Evolutionary conservation across 2,797 vertebrate genomes (phyloP), one percentile per base, ranked within the genome.

Genomic region (Enteromius fasciolatus): DNA sequence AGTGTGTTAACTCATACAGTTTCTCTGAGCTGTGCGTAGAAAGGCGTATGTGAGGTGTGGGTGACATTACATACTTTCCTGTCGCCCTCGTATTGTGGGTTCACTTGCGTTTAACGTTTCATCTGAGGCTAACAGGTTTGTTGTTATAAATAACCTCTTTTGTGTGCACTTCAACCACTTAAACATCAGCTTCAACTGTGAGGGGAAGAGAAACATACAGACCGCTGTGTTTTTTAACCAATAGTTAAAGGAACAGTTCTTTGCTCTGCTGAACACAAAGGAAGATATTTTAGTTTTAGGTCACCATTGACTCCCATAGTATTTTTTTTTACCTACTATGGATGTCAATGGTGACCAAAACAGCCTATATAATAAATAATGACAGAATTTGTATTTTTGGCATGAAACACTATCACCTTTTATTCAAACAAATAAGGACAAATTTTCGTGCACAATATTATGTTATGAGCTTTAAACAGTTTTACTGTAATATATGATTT

Each of bases 61-160:
- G n/a, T 80, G 78, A 70, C 33, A 15, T 54, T 44, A 41, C 63
- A 78, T 20, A 46, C 39, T 39, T 80, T 80, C 39, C 44, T 73
- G 14, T 52, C 3, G 0, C 5, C 0, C 8, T 61, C 2, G 28
- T n/a, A 28, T 31, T 63, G 54, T 50, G 67, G 39, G 2, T 36
- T 64, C 0, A 14, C 41, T 41, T 50, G n/a, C n/a, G 44, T 75
- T 75, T 41, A 52, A 28, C 8, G 4, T 52, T 72, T 52, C 3
- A 20, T 48, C 39, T 33, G n/a, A 12, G 46, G 28, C 31, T 3
- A 31, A 9, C 18, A 2, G 7, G 66, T 28, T n/a, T 80, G n/a
- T 59, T 31, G 44, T n/a, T 28, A n/a, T 9, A 20, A 36, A 52
- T 31, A 44, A 44, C 50, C 18, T 67, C 18, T 67, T 28, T 50